phyloP scores from a whole-genome alignment of 2,113 vertebrate species.

The Fukomys damarensis region DNA sequence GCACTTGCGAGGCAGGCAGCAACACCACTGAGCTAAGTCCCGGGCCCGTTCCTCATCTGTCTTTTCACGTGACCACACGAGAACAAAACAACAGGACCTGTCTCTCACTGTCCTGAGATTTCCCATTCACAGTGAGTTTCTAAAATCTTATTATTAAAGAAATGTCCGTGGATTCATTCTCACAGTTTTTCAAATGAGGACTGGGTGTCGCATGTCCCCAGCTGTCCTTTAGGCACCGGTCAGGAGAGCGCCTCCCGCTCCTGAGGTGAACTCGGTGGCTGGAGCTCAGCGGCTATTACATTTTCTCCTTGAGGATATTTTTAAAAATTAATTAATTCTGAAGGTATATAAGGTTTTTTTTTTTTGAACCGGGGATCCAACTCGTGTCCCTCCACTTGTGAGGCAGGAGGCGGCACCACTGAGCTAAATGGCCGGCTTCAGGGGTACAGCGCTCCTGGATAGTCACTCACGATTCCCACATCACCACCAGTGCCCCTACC shows the following conservation, averaged over 20 bases:
- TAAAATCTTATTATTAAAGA: background rate
- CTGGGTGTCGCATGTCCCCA: background rate
- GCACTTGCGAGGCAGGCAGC: too few relatives aligned
- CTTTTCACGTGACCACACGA: background rate
- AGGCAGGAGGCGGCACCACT: too few relatives aligned
- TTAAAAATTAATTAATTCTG: too few relatives aligned
- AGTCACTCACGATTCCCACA: background rate
- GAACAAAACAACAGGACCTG: background rate
- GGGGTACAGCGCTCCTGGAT: too few relatives aligned
- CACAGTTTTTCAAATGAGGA: background rate
- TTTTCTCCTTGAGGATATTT: background rate
- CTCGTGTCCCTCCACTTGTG: too few relatives aligned
- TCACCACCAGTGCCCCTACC: background rate
- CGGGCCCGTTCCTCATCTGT: too few relatives aligned
- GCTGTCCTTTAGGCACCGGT: too few relatives aligned
- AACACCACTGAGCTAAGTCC: too few relatives aligned
- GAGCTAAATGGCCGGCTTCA: too few relatives aligned
- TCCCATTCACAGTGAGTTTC: background rate
- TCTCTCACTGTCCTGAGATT: background rate
- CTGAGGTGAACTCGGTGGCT: too few relatives aligned
- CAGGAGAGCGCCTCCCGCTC: background rate
- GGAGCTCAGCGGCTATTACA: background rate
- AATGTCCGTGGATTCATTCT: background rate
- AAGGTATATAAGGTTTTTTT: too few relatives aligned
- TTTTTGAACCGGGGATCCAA: too few relatives aligned